These are phyloP conservation scores for Oopsacas minuta DNA, from an alignment of 37 sponge, comb jelly and placozoan species.

Conservation along the genomic window DNA sequence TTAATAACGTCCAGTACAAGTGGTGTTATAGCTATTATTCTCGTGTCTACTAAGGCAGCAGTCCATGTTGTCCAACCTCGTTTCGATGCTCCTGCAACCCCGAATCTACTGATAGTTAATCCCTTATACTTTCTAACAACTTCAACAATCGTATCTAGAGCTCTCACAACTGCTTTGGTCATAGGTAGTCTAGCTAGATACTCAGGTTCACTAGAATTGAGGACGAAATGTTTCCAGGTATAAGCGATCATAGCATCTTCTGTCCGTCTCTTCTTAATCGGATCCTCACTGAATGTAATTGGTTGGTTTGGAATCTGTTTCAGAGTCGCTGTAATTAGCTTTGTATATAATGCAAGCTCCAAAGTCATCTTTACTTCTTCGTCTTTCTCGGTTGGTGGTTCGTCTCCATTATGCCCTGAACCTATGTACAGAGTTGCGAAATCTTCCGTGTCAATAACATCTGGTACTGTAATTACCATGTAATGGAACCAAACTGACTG, in stretches of 20 bases:
- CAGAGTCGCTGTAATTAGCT: conserved; percentile 43
- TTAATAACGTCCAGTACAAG: conserved; percentile 73
- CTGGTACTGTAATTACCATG: conserved; percentile 60
- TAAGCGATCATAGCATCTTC: conserved; percentile 82
- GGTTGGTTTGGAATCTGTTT: conserved; percentile 82
- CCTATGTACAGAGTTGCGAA: conserved; percentile 67
- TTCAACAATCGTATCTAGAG: conserved; percentile 56
- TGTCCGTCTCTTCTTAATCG: conserved; percentile 39
- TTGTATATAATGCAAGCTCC: not conserved
- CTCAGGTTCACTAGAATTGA: conserved; percentile 49
- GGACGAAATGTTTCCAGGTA: conserved; percentile 71
- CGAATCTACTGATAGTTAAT: conserved; percentile 48
- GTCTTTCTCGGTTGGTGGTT: not conserved
- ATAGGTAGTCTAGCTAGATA: conserved; percentile 69
- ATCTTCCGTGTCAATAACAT: conserved; percentile 36
- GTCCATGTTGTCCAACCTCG: conserved; percentile 95
- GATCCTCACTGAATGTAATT: conserved; percentile 56
- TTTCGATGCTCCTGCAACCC: conserved; percentile 77
- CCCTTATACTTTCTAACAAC: conserved; percentile 37
- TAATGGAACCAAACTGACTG: conserved; percentile 77
- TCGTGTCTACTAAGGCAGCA: conserved; percentile 68
- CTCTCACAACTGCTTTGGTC: conserved; percentile 86
- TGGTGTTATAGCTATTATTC: conserved; percentile 70
- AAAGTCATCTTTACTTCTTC: not conserved
- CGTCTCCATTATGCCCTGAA: conserved; percentile 52